A percentile compares a stretch with the other conserved stretches of the same genome.
These are phyloP conservation scores for Drosophila paucipuncta DNA, from an alignment of 2,888 invertebrate genomes.

Conservation along the genomic window DNA sequence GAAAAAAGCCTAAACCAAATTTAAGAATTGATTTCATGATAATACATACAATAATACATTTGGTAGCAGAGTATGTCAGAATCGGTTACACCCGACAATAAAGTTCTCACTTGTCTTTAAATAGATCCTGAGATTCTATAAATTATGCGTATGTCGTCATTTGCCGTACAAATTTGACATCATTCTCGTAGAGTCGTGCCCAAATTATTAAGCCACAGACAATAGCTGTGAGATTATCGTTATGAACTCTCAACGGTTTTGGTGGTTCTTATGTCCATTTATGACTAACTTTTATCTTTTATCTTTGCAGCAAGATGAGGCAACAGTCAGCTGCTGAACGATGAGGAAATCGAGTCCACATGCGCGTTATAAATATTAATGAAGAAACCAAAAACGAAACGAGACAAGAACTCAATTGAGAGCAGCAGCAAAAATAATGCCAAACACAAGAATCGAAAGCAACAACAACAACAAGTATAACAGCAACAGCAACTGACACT, in stretches of 20 bases:
- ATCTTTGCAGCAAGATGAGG: constrained; percentile 57
- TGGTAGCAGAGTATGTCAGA: neutral
- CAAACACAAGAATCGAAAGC: constrained; percentile 42
- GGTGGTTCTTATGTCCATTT: constrained; percentile 27
- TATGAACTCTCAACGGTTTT: constrained; percentile 20
- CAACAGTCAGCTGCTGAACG: constrained; percentile 41
- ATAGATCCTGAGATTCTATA: constrained; percentile 2
- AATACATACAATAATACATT: neutral
- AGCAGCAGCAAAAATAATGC: constrained; percentile 44
- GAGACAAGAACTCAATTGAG: constrained; percentile 43
- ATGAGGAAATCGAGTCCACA: constrained; percentile 71
- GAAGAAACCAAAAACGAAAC: constrained; percentile 44
- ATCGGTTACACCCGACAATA: neutral
- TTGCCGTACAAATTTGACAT: constrained; percentile 16
- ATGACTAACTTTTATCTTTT: constrained; percentile 35
- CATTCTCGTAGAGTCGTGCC: constrained; percentile 3
- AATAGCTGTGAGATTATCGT: constrained; percentile 15
- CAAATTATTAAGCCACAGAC: neutral
- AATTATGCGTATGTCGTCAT: constrained; percentile 8
- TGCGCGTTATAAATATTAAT: constrained; percentile 66
- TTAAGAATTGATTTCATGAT: no score
- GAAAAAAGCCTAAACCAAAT: neutral
- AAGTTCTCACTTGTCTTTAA: neutral
- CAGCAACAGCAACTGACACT: constrained; percentile 26
- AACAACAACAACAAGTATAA: constrained; percentile 20